A percentile compares a stretch with the other conserved stretches of the same genome.
phyloP scores from a whole-genome alignment of 2,113 vertebrate genomes.

The Phodopus roborovskii region DNA sequence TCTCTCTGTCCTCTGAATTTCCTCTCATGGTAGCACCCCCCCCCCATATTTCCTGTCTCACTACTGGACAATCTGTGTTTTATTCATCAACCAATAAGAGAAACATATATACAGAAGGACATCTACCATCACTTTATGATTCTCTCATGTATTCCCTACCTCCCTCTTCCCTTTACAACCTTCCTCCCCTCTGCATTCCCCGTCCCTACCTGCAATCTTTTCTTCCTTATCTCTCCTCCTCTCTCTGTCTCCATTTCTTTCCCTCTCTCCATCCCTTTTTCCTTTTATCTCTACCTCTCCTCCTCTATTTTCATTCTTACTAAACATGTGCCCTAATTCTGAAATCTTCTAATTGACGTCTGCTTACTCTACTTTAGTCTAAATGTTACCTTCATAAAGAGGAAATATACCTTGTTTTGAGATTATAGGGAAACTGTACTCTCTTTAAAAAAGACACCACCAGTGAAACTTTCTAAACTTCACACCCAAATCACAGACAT shows the following conservation, averaged over 20 bases:
- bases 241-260: too few relatives aligned
- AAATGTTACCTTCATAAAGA: not conserved
- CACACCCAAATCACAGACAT: not conserved
- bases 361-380: not conserved
- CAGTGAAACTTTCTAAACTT: not conserved
- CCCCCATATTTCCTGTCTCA: too few relatives aligned
- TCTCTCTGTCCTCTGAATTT: too few relatives aligned
- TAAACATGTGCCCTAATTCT: not conserved
- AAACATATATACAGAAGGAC: too few relatives aligned
- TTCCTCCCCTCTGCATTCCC: fast-evolving
- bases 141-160: not conserved
- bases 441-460: not conserved
- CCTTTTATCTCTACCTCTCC: not conserved
- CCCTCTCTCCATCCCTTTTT: fast-evolving
- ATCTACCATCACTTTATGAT: too few relatives aligned
- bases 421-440: not conserved
- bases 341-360: not conserved
- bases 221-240: not conserved
- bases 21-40: too few relatives aligned
- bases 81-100: too few relatives aligned
- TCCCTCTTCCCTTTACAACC: not conserved
- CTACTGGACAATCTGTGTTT: too few relatives aligned
- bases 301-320: not conserved
- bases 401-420: not conserved
- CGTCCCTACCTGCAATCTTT: too few relatives aligned